Percentiles rank a stretch among this genome's conserved stretches.
These are phyloP conservation scores for Dicrurus megarhynchus DNA, from an alignment of 2,113 vertebrate species.

Conservation along the genomic window DNA sequence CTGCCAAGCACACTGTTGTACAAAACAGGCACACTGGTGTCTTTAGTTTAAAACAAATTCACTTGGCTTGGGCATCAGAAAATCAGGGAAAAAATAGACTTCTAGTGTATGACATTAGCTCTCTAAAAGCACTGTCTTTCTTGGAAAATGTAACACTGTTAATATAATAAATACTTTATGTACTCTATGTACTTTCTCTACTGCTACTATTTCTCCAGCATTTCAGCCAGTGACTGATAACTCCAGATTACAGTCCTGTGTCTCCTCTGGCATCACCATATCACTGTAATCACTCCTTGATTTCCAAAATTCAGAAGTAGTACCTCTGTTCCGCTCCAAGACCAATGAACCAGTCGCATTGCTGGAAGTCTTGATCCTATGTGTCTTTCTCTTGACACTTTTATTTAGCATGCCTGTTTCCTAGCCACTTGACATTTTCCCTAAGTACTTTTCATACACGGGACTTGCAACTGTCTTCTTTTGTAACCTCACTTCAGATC, in stretches of 20 bases:
- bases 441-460: not conserved
- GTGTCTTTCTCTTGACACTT: not conserved
- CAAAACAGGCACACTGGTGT: not conserved
- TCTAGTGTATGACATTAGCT: not conserved
- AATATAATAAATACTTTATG: not conserved
- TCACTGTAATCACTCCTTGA: not conserved
- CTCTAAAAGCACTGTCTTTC: not conserved
- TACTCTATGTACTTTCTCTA: not conserved
- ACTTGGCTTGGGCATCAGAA: not conserved
- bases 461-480: not conserved
- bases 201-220: not conserved
- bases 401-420: not conserved
- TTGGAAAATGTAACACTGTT: not conserved
- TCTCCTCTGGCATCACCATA: not conserved
- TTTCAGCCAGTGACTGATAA: not conserved
- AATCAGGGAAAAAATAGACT: not conserved
- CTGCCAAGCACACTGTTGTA: not conserved
- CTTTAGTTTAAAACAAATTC: constrained; percentile 17
- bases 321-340: not conserved
- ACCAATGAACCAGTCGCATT: not conserved
- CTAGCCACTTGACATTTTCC: not conserved
- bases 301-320: not conserved
- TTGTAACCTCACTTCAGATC: not conserved
- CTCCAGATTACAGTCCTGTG: not conserved
- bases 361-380: not conserved